A percentile compares a stretch with the other conserved stretches of the same genome.
phyloP scores from a whole-genome alignment of 2,113 vertebrate species.

The Lota lota region DNA sequence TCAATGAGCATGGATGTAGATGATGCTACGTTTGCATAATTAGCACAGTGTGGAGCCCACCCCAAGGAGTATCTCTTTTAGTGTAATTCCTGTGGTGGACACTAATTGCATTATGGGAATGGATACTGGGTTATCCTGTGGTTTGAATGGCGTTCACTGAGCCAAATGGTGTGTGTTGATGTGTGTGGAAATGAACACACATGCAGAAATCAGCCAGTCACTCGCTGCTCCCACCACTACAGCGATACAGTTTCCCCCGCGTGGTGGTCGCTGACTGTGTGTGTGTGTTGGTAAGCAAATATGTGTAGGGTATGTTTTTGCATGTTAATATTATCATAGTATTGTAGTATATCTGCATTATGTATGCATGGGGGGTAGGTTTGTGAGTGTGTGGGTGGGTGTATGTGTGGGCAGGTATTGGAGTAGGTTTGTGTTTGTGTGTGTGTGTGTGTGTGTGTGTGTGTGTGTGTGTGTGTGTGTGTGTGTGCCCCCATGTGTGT shows the following conservation, averaged over 20 bases:
- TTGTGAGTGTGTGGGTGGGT: neutral
- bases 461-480: no score
- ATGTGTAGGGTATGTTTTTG: neutral
- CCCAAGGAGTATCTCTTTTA: neutral
- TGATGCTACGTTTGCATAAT: no score
- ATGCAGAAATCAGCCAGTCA: slow-evolving; percentile 62
- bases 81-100: slow-evolving; percentile 43
- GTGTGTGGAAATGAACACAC: slow-evolving; percentile 69
- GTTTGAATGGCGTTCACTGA: slow-evolving; percentile 53
- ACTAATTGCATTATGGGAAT: slow-evolving; percentile 45
- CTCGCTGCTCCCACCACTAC: slow-evolving; percentile 58
- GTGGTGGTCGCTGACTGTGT: slow-evolving; percentile 37
- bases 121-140: slow-evolving; percentile 55
- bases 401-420: neutral
- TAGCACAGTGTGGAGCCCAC: no score
- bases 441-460: no score
- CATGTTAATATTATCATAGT: no score
- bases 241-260: slow-evolving; percentile 56
- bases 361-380: no score
- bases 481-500: no score
- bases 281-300: slow-evolving; percentile 3
- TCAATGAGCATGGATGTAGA: no score
- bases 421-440: no score
- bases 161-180: slow-evolving; percentile 66
- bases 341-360: no score